Evolutionary conservation across 2,888 invertebrate species (phyloP).

Genomic region (Drosophila helvetica): DNA sequence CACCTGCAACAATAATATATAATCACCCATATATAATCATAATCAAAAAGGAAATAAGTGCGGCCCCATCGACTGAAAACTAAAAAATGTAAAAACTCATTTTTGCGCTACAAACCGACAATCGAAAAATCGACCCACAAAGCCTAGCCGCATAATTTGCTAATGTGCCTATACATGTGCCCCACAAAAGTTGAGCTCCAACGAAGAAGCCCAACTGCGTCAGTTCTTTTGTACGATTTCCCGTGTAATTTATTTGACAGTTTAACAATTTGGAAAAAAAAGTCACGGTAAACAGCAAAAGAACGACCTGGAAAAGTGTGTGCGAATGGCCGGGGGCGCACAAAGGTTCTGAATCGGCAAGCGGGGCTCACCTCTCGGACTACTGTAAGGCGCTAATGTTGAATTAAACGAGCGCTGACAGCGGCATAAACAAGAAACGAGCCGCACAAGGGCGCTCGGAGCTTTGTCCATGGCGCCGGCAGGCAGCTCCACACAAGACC

Average conservation of each 20-base stretch:
- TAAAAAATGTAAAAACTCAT: conserved; percentile 18
- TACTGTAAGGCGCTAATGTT: conserved; percentile 76
- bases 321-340: conserved; percentile 59
- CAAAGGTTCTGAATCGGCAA: conserved; percentile 47
- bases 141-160: conserved; percentile 42
- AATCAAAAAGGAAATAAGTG: conserved; percentile 2
- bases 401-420: conserved; percentile 79
- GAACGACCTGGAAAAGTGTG: conserved; percentile 56
- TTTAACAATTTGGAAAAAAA: conserved; percentile 70
- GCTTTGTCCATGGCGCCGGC: conserved; percentile 34
- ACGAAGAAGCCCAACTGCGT: conserved; percentile 50
- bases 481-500: conserved; percentile 31
- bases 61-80: conserved; percentile 5
- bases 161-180: conserved; percentile 26
- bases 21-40: neutral
- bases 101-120: conserved; percentile 12
- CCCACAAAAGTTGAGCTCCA: conserved; percentile 45
- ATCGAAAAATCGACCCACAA: conserved; percentile 36
- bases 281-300: conserved; percentile 27
- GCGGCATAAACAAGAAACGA: conserved; percentile 70
- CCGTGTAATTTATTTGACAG: conserved; percentile 76
- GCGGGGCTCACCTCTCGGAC: conserved; percentile 54
- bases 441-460: conserved; percentile 27
- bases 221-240: conserved; percentile 60
- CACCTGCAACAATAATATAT: no score